Conservation (phyloP, 2,797 vertebrate species). For the Mastacembelus armatus region DNA sequence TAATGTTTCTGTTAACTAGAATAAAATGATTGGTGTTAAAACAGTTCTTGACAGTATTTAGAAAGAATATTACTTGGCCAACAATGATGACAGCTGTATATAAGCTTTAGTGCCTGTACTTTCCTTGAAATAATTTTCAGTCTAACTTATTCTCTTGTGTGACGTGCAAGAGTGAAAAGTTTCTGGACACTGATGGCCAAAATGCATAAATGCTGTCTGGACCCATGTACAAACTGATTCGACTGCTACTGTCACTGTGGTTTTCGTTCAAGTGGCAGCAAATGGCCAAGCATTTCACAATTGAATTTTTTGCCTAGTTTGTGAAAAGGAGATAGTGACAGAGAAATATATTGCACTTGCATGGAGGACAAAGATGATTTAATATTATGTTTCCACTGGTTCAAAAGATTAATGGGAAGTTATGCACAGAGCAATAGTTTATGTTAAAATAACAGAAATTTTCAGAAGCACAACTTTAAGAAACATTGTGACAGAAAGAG, state of each 20-base stretch:
- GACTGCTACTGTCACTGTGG: too few species aligned
- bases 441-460: slow-evolving; percentile 56
- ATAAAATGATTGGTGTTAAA: too few species aligned
- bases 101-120: background rate
- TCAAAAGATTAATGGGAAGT: slow-evolving; percentile 33
- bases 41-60: too few species aligned
- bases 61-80: too few species aligned
- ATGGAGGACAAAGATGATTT: slow-evolving; percentile 43
- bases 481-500: slow-evolving; percentile 20
- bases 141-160: background rate
- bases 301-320: slow-evolving; percentile 1
- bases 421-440: slow-evolving; percentile 41
- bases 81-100: too few species aligned
- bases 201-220: too few species aligned
- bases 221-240: too few species aligned
- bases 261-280: slow-evolving; percentile 1
- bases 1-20: too few species aligned
- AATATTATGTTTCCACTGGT: slow-evolving; percentile 48
- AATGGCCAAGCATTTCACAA: slow-evolving; percentile 7
- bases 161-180: background rate
- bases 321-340: slow-evolving; percentile 36
- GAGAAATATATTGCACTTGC: slow-evolving; percentile 27
- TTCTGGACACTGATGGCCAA: too few species aligned
- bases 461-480: slow-evolving; percentile 40
- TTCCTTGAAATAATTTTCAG: background rate